Conservation (phyloP, 2,113 vertebrate species). For the rat (Rattus norvegicus) region DNA sequence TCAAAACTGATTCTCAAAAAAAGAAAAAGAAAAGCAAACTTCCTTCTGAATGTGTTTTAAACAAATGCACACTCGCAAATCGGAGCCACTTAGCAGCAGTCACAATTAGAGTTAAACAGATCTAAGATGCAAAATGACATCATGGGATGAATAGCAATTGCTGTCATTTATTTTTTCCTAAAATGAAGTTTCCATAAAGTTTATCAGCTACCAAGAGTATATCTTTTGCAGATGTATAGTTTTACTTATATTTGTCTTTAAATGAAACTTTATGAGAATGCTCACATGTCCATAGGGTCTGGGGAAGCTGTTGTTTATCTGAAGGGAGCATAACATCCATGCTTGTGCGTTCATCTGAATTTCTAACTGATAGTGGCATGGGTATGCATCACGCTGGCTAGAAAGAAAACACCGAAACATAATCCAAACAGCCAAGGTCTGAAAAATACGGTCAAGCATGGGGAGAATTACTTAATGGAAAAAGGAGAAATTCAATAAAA, state of each 20-base stretch:
- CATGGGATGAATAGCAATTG: background rate
- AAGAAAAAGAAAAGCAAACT: constrained; percentile 18
- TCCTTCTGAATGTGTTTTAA: constrained; percentile 49
- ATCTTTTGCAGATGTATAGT: background rate
- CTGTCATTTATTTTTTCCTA: background rate
- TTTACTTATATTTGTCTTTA: constrained; percentile 26
- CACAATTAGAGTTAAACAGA: background rate
- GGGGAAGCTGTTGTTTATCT: background rate
- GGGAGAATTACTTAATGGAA: constrained; percentile 27
- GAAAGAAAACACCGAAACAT: background rate
- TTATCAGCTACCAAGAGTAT: background rate
- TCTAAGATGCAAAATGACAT: background rate
- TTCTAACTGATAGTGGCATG: background rate
- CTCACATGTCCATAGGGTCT: background rate
- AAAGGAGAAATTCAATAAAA: constrained; percentile 58
- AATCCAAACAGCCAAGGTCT: background rate
- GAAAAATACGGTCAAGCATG: background rate
- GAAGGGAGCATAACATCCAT: background rate
- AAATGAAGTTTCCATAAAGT: background rate
- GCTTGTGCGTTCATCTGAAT: background rate
- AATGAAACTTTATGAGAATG: background rate
- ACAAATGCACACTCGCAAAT: constrained; percentile 34
- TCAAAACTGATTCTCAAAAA: constrained; percentile 42
- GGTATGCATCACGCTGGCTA: background rate
- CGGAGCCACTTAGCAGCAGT: background rate